phyloP scores from a whole-genome alignment of 2,113 vertebrate species.

The Leptosomus discolor region DNA sequence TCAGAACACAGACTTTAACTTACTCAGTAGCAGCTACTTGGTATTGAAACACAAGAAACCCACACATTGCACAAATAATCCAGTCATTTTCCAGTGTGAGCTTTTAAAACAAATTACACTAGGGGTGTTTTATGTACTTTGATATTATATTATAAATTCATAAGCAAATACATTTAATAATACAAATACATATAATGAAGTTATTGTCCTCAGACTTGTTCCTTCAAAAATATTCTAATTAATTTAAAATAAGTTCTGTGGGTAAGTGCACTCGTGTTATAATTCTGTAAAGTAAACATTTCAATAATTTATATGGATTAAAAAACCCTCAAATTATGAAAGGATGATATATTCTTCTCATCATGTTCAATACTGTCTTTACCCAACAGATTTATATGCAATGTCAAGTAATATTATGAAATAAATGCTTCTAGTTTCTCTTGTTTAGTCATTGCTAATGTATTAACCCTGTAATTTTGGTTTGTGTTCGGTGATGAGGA shows the following conservation, averaged over 20 bases:
- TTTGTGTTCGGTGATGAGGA: not conserved
- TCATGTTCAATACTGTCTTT: not conserved
- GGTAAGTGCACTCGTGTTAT: not conserved
- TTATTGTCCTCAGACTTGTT: not conserved
- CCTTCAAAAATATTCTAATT: not conserved
- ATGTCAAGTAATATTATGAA: not conserved
- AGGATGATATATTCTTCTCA: not conserved
- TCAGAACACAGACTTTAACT: not conserved
- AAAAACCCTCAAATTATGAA: not conserved
- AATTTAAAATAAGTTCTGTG: not conserved
- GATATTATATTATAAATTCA: not conserved
- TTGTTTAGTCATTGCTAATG: not conserved
- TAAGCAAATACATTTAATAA: too few species aligned
- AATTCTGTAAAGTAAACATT: not conserved
- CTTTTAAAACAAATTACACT: not conserved
- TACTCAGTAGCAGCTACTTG: not conserved
- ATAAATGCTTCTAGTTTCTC: not conserved
- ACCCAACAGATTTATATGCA: not conserved
- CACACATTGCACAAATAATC: accelerated
- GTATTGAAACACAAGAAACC: not conserved
- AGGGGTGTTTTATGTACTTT: not conserved
- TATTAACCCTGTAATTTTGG: not conserved
- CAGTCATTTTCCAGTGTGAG: not conserved
- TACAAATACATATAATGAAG: not conserved
- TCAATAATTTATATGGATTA: not conserved